Evolutionary conservation across 2,797 vertebrate genomes (phyloP).

Genomic region (Ispidina picta): DNA sequence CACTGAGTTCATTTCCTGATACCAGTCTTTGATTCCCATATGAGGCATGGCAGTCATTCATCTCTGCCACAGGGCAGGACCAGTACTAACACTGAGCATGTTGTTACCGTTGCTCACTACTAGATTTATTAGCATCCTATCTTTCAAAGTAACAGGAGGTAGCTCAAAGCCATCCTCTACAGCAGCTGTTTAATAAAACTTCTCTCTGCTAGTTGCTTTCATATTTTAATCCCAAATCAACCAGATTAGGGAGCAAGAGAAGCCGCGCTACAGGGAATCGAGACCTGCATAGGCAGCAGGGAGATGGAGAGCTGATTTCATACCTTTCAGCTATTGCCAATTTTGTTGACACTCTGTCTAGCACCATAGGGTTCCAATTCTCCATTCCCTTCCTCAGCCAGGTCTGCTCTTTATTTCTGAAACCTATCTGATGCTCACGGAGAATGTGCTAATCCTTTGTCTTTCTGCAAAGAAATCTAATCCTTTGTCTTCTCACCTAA

Average conservation of each 20-base stretch:
- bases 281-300: background rate
- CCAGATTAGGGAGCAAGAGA: conserved; percentile 3
- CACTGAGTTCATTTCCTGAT: conserved; percentile 36
- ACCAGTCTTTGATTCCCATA: conserved; percentile 46
- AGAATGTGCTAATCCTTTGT: background rate
- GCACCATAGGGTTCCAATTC: background rate
- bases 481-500: background rate
- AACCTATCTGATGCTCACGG: background rate
- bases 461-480: background rate
- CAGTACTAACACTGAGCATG: background rate
- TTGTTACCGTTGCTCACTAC: conserved; percentile 26
- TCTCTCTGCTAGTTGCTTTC: conserved; percentile 24
- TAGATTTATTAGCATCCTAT: conserved; percentile 54
- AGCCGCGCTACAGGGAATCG: conserved; percentile 2
- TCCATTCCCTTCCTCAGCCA: conserved; percentile 12
- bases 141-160: conserved; percentile 58
- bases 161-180: conserved; percentile 45
- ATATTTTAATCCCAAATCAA: conserved; percentile 64
- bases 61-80: conserved; percentile 50
- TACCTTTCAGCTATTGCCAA: conserved; percentile 1
- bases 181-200: conserved; percentile 45
- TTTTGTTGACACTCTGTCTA: conserved; percentile 10
- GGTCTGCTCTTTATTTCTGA: conserved; percentile 25
- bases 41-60: conserved; percentile 34
- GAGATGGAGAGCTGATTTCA: conserved; percentile 32